These are phyloP conservation scores for Zaprionus africanus DNA, from an alignment of 1,140 invertebrate genomes.

Conservation along the genomic window DNA sequence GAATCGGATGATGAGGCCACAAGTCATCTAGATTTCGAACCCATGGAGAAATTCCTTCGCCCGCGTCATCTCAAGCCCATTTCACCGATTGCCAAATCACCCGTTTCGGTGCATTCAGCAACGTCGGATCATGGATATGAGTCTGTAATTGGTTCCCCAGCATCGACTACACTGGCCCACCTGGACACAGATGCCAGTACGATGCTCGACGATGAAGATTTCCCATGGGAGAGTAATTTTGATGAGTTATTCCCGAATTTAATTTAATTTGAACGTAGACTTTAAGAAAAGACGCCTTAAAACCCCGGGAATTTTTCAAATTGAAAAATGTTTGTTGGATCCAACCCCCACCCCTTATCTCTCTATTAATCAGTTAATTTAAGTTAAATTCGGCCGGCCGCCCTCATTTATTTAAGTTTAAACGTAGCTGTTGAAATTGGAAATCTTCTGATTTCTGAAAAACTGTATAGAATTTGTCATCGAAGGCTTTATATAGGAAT, in stretches of 20 bases:
- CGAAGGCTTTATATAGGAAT: constrained; percentile 56
- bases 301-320: constrained; percentile 55
- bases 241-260: constrained; percentile 79
- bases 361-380: constrained; percentile 49
- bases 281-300: not conserved
- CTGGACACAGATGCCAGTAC: constrained; percentile 31
- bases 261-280: constrained; percentile 43
- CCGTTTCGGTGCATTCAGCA: constrained; percentile 73
- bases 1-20: constrained; percentile 83
- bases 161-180: constrained; percentile 42
- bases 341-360: constrained; percentile 31
- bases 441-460: constrained; percentile 15
- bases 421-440: constrained; percentile 32
- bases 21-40: constrained; percentile 83
- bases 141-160: constrained; percentile 85
- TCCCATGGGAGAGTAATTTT: constrained; percentile 73
- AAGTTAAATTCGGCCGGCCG: constrained; percentile 66
- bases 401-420: constrained; percentile 56
- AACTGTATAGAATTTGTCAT: constrained; percentile 67
- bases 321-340: constrained; percentile 47
- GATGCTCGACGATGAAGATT: constrained; percentile 62
- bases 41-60: constrained; percentile 78
- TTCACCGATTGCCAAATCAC: constrained; percentile 75
- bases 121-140: constrained; percentile 87
- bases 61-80: constrained; percentile 75